Evolutionary conservation across 2,113 vertebrate species (phyloP).

Genomic region (Oncorhynchus clarkii): DNA sequence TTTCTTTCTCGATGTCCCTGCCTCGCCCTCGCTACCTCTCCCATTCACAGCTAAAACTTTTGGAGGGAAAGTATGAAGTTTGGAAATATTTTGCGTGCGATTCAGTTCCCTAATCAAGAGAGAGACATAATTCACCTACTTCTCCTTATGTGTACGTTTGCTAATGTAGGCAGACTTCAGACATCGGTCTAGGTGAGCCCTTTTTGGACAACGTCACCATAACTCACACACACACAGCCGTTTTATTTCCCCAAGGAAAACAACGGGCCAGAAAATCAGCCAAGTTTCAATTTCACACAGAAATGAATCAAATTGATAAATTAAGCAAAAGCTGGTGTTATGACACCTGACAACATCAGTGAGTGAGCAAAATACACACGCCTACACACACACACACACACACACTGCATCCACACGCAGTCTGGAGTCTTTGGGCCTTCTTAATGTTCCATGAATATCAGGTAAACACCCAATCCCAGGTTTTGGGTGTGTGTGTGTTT

Average conservation of each 20-base stretch:
- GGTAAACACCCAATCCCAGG: too few relatives aligned
- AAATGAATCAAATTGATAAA: slow-evolving; percentile 56
- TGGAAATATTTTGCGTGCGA: too few relatives aligned
- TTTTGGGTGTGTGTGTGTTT: neutral
- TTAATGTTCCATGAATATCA: too few relatives aligned
- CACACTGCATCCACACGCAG: neutral
- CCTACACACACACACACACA: too few relatives aligned
- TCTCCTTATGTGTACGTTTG: neutral
- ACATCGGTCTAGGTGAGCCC: slow-evolving; percentile 44
- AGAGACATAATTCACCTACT: neutral
- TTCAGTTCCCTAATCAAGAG: neutral
- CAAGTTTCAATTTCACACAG: slow-evolving; percentile 47
- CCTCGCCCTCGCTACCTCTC: too few relatives aligned
- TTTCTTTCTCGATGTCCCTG: neutral
- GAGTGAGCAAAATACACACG: too few relatives aligned
- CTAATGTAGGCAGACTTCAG: slow-evolving; percentile 20
- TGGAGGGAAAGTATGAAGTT: too few relatives aligned
- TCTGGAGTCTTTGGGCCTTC: neutral
- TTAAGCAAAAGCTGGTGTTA: slow-evolving; percentile 38
- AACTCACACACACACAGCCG: neutral
- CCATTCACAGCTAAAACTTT: too few relatives aligned
- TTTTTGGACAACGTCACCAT: neutral
- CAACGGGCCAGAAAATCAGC: slow-evolving; percentile 38
- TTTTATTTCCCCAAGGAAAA: slow-evolving; percentile 22
- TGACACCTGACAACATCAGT: slow-evolving; percentile 2